phyloP scores from a whole-genome alignment of 2,888 invertebrate genomes.

The Ypsolopha scabrella region DNA sequence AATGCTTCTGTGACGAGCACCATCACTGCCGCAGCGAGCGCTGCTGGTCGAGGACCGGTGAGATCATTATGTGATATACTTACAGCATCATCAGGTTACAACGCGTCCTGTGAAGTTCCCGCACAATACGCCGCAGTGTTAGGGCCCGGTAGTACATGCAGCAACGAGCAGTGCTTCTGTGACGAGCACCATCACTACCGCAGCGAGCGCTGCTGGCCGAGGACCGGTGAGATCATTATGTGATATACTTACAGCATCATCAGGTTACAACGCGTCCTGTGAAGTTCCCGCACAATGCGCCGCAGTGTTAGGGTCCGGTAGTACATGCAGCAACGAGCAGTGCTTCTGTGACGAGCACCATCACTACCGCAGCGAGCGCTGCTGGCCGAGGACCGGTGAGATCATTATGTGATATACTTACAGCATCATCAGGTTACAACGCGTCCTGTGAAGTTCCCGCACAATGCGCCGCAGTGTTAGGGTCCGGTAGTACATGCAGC shows the following conservation, averaged over 20 bases:
- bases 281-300: constrained; percentile 33
- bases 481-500: constrained; percentile 23
- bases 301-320: constrained; percentile 22
- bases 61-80: constrained; percentile 7
- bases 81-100: constrained; percentile 19
- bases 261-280: constrained; percentile 20
- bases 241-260: constrained; percentile 17
- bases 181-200: constrained; percentile 22
- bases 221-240: constrained; percentile 25
- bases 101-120: constrained; percentile 21
- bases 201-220: constrained; percentile 39
- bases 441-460: constrained; percentile 22
- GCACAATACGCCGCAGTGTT: constrained; percentile 33
- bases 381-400: constrained; percentile 43
- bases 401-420: not conserved
- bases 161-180: constrained; percentile 33
- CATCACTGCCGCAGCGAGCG: constrained; percentile 33
- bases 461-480: constrained; percentile 36
- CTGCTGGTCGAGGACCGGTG: constrained; percentile 45
- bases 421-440: constrained; percentile 19
- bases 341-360: constrained; percentile 25
- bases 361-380: constrained; percentile 35
- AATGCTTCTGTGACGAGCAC: constrained; percentile 24
- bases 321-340: constrained; percentile 22
- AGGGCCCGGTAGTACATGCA: constrained; percentile 26